Conservation (phyloP, 2,797 vertebrate genomes). For the Sitta carolinensis region DNA sequence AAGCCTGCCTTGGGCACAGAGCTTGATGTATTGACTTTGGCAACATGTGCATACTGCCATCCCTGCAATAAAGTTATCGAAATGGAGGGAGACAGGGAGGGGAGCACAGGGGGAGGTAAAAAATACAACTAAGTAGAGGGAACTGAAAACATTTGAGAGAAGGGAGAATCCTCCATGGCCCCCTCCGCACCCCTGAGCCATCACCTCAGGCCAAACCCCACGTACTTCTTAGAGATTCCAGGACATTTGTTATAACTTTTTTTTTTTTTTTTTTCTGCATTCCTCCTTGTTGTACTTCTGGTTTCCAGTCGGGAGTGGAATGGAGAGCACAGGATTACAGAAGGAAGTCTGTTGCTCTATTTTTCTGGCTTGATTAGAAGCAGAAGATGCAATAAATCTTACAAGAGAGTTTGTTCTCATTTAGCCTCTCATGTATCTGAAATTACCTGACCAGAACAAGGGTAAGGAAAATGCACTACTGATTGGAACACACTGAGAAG, state of each 20-base stretch:
- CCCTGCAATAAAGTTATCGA: conserved; percentile 1
- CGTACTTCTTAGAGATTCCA: background rate
- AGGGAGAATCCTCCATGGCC: background rate
- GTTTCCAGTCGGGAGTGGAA: conserved; percentile 35
- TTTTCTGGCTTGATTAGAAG: conserved; percentile 56
- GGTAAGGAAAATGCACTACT: background rate
- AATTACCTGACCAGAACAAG: conserved; percentile 7
- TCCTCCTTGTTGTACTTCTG: conserved; percentile 48
- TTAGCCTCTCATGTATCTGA: background rate
- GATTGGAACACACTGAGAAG: background rate
- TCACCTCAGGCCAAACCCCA: background rate
- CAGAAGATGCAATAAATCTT: conserved; percentile 60
- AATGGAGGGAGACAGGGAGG: background rate
- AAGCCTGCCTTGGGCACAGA: background rate
- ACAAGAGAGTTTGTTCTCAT: conserved; percentile 25
- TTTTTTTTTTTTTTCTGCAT: conserved; percentile 24
- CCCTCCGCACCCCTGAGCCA: background rate
- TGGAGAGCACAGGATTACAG: conserved; percentile 25
- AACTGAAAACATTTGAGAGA: background rate
- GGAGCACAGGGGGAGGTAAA: background rate
- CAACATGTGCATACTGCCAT: background rate
- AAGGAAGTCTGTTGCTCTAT: conserved; percentile 30
- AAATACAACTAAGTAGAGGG: background rate
- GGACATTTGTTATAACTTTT: conserved; percentile 9
- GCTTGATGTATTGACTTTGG: conserved; percentile 46